A percentile compares a stretch with the other conserved stretches of the same genome.
Evolutionary conservation across 92 coral and sea anemone genomes (phyloP).

Genomic region (Nematostella vectensis): DNA sequence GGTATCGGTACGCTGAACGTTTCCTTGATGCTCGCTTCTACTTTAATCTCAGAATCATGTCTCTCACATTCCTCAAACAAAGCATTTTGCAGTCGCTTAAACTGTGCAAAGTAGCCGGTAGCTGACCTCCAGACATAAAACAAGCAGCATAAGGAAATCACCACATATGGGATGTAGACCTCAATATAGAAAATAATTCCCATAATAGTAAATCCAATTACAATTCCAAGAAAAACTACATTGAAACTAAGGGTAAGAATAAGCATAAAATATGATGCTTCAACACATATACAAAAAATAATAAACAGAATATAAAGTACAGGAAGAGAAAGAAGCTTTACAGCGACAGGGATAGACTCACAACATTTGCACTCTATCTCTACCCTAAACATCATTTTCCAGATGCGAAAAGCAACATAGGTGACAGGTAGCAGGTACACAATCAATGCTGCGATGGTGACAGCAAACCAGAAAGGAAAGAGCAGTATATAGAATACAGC

Average conservation of each 20-base stretch:
- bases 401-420: slow-evolving; percentile 85
- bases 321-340: slow-evolving; percentile 59
- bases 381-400: slow-evolving; percentile 71
- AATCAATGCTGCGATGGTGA: slow-evolving; percentile 57
- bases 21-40: slow-evolving; percentile 66
- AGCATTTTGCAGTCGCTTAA: slow-evolving; percentile 53
- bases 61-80: slow-evolving; percentile 86
- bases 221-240: slow-evolving; percentile 70
- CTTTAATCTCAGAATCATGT: slow-evolving; percentile 48
- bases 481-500: slow-evolving; percentile 31
- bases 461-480: slow-evolving; percentile 59
- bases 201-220: slow-evolving; percentile 68
- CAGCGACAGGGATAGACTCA: slow-evolving; percentile 47
- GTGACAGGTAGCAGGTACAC: slow-evolving; percentile 77
- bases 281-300: slow-evolving; percentile 72
- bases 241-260: slow-evolving; percentile 55
- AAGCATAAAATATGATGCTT: slow-evolving; percentile 65
- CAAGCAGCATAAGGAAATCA: slow-evolving; percentile 32
- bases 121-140: slow-evolving; percentile 50
- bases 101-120: slow-evolving; percentile 51
- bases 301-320: slow-evolving; percentile 69
- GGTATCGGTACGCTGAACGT: slow-evolving; percentile 39
- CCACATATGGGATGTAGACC: slow-evolving; percentile 69
- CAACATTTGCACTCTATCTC: slow-evolving; percentile 79
- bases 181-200: slow-evolving; percentile 77